Percentiles rank a stretch among this genome's conserved stretches.
Conservation (phyloP, 2,113 vertebrate genomes). For the Scomber scombrus region DNA sequence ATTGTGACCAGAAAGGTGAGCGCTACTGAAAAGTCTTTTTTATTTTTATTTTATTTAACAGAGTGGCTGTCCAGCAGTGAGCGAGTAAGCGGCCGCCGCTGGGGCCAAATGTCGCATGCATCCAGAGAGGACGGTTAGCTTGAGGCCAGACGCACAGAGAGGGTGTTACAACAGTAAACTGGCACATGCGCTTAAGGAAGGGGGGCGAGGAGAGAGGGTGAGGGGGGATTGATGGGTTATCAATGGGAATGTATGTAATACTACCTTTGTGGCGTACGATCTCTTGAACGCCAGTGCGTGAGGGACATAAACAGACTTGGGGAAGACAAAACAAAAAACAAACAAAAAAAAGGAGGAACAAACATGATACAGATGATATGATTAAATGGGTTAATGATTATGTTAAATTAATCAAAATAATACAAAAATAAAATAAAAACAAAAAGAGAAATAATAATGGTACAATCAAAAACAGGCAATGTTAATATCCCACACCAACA, state of each 20-base stretch:
- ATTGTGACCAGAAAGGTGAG: slow-evolving; percentile 52
- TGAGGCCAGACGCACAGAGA: slow-evolving; percentile 30
- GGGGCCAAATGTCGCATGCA: slow-evolving; percentile 64
- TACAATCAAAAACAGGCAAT: slow-evolving; percentile 64
- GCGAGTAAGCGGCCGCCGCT: slow-evolving; percentile 46
- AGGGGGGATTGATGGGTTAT: slow-evolving; percentile 32
- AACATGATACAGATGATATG: slow-evolving; percentile 86
- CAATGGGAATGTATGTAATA: slow-evolving; percentile 84
- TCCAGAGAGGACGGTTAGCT: slow-evolving; percentile 72
- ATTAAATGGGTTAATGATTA: slow-evolving; percentile 88
- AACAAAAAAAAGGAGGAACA: slow-evolving; percentile 77
- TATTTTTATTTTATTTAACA: slow-evolving; percentile 10
- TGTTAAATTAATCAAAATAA: slow-evolving; percentile 66
- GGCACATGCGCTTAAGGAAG: slow-evolving; percentile 83
- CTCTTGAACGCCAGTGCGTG: slow-evolving; percentile 98
- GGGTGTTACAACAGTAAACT: slow-evolving; percentile 60
- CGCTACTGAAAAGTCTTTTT: slow-evolving; percentile 37
- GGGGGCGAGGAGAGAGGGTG: slow-evolving; percentile 8
- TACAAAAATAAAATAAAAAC: slow-evolving; percentile 40
- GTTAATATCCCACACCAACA: slow-evolving; percentile 67
- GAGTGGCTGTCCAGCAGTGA: slow-evolving; percentile 63
- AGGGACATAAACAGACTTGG: slow-evolving; percentile 97
- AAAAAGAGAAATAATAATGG: slow-evolving; percentile 38
- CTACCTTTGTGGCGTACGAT: slow-evolving; percentile 97
- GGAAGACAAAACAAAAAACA: slow-evolving; percentile 81